Evolutionary conservation across 2,113 vertebrate genomes (phyloP).

Genomic region (Lepus americanus): DNA sequence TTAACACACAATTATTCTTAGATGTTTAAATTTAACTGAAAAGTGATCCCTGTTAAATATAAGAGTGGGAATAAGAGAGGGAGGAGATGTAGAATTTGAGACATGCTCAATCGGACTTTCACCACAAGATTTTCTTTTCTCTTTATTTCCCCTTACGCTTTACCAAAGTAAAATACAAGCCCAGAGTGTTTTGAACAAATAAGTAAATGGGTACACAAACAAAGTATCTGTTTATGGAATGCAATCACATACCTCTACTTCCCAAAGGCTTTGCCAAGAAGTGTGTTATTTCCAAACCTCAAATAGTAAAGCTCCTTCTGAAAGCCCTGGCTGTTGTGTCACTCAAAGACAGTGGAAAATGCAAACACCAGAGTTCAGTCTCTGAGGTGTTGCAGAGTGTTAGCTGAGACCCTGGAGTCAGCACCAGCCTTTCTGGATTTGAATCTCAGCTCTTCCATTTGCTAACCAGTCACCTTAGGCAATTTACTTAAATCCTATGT

Average conservation of each 20-base stretch:
- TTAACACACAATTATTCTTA: too few relatives aligned
- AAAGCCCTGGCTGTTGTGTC: background rate
- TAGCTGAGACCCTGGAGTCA: background rate
- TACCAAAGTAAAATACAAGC: slow-evolving; percentile 51
- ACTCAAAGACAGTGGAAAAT: background rate
- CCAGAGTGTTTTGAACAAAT: slow-evolving; percentile 41
- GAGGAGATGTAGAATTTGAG: too few relatives aligned
- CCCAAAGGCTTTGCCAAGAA: slow-evolving; percentile 19
- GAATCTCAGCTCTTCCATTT: background rate
- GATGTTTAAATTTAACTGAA: too few relatives aligned
- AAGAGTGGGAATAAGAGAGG: too few relatives aligned
- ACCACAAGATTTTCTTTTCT: background rate
- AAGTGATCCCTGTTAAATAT: too few relatives aligned
- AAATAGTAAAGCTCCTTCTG: background rate
- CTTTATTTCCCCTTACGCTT: slow-evolving; percentile 22
- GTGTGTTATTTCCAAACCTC: slow-evolving; percentile 45
- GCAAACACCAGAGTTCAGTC: accelerated
- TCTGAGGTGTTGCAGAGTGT: background rate
- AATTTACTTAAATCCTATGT: slow-evolving; percentile 35
- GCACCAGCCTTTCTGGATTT: background rate
- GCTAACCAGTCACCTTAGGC: background rate
- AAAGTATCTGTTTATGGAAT: background rate
- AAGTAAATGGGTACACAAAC: background rate
- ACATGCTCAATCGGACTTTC: background rate
- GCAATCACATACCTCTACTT: slow-evolving; percentile 28